These are phyloP conservation scores for Megaleporinus macrocephalus DNA, from an alignment of 2,113 vertebrate species.

Conservation along the genomic window DNA sequence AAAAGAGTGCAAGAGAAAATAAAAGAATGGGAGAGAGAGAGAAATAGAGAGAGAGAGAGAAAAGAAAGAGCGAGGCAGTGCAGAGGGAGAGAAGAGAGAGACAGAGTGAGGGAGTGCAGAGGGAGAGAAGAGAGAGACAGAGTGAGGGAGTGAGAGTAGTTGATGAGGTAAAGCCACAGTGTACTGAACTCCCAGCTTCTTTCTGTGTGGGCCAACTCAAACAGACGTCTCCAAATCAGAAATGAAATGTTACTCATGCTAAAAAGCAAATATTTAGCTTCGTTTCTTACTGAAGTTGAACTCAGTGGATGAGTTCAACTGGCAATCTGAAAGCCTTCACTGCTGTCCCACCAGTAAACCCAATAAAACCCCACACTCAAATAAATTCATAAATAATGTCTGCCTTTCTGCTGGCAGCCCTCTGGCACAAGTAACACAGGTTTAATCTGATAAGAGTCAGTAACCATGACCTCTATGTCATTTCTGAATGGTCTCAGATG, in stretches of 20 bases:
- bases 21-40: no score
- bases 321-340: background rate
- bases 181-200: background rate
- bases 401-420: background rate
- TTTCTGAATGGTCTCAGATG: background rate
- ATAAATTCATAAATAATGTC: background rate
- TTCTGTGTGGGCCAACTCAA: background rate
- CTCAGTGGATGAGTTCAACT: constrained; percentile 15
- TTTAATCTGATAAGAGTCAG: constrained; percentile 8
- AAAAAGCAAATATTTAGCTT: background rate
- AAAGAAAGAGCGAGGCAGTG: no score
- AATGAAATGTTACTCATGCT: background rate
- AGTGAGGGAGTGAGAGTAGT: no score
- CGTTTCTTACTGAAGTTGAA: background rate
- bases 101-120: no score
- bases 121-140: no score
- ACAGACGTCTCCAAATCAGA: background rate
- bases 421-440: background rate
- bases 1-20: no score
- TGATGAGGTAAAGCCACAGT: no score
- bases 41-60: no score
- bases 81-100: no score
- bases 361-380: background rate
- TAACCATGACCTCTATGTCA: constrained; percentile 13
- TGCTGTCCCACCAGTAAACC: background rate